Evolutionary conservation across 2,888 invertebrate species (phyloP).

Genomic region (Seladonia tumulorum): DNA sequence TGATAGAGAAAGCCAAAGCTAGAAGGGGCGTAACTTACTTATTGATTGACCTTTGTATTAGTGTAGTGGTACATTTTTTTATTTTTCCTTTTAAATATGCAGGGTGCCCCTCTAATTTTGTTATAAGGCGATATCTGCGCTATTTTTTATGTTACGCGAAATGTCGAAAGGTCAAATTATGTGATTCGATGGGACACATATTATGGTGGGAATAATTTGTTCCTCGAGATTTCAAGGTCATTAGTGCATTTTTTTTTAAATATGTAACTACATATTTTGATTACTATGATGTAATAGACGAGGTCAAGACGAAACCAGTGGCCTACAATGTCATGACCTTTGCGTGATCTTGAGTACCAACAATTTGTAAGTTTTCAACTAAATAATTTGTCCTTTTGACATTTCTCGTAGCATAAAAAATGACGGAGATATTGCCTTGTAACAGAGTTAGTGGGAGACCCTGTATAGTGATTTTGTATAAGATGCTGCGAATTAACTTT

Average conservation of each 20-base stretch:
- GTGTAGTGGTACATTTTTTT: neutral
- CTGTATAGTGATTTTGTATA: neutral
- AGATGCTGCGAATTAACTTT: neutral
- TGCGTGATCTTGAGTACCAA: too few relatives aligned
- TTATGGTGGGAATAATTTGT: too few relatives aligned
- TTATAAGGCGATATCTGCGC: neutral
- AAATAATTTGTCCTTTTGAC: too few relatives aligned
- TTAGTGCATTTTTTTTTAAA: too few relatives aligned
- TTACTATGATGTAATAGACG: too few relatives aligned
- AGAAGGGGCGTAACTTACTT: neutral
- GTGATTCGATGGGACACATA: neutral
- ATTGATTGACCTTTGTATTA: neutral
- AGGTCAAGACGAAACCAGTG: too few relatives aligned
- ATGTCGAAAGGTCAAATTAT: neutral
- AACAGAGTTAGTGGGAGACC: neutral
- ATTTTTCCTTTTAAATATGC: neutral
- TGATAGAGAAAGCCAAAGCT: neutral
- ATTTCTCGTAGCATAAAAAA: too few relatives aligned
- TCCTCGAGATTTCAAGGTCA: too few relatives aligned
- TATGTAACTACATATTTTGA: too few relatives aligned
- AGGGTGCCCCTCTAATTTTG: neutral
- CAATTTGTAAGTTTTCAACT: too few relatives aligned
- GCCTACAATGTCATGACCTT: too few relatives aligned
- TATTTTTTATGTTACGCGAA: neutral
- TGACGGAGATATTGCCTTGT: neutral